Base-by-base conservation (phyloP, 2,888 invertebrate species). In the Stenotaenia linearis region DNA sequence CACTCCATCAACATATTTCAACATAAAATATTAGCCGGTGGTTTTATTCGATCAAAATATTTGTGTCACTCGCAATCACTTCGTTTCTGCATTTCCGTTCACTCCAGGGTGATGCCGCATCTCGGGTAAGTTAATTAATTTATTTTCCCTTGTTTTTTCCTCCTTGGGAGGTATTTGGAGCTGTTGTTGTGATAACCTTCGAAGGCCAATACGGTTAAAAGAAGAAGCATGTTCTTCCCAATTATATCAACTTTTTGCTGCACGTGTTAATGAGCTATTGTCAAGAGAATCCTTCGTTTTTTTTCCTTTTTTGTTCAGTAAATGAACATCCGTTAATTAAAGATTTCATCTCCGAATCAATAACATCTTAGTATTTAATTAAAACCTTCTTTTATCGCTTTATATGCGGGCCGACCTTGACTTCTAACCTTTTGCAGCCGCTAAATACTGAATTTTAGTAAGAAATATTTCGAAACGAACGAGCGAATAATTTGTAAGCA, bases 81-180 rank as follows among this genome's bases (percentile, higher is more conserved):
- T 23, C n/a, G 18, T 76, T 18, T 77, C 23, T 18, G 15, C 30
- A 40, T 77, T 12, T 77, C 28, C 69, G 69, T 3, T 28, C 69
- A 69, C n/a, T 69, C 69, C 15, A 28, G 69, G 69, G 69, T 69
- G 69, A 69, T 69, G 69, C 69, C 69, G 69, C 69, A 69, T 69
- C 69, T 69, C 28, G 69, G 69, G 69, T 69, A 69, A 69, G 69
- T 69, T 69, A 18, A 50, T 50, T 50, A 50, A 18, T 6, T 50
- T 18, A 9, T 50, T 18, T 50, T 50, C 50, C 18, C 18, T 18
- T 45, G 15, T 45, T n/a, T n/a, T 45, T 15, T 45, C 3, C n/a
- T n/a, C n/a, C n/a, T n/a, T n/a, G n/a, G n/a, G n/a, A n/a, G n/a
- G n/a, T n/a, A n/a, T n/a, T n/a, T n/a, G n/a, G n/a, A n/a, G n/a